Percentiles rank a stretch among this genome's conserved stretches.
Evolutionary conservation across 2,113 vertebrate genomes (phyloP).

Genomic region (Stomatorhinus ivindoensis): DNA sequence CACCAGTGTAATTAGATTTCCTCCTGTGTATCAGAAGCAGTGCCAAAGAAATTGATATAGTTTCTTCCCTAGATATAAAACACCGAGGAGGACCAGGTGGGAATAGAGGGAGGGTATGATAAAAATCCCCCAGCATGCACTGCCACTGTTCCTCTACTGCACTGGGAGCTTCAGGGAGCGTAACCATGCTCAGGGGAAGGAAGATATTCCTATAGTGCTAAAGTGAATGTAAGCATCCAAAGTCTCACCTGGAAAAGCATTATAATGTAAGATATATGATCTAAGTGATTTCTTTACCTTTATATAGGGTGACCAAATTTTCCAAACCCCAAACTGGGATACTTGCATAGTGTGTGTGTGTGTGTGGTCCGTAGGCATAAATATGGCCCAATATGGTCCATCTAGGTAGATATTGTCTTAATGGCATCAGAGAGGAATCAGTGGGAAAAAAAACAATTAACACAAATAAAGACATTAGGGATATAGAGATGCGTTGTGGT

Average conservation of each 20-base stretch:
- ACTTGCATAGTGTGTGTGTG: not conserved
- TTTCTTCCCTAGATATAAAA: conserved; percentile 1
- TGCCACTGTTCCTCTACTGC: not conserved
- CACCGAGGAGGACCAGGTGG: not conserved
- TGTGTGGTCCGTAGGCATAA: not conserved
- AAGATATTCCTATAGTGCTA: not conserved
- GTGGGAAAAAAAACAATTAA: not conserved
- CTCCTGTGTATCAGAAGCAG: not conserved
- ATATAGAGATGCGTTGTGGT: not conserved
- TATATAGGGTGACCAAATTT: not conserved
- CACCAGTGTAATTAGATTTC: not conserved
- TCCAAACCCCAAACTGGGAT: not conserved
- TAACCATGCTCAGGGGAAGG: not conserved
- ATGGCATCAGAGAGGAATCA: not conserved
- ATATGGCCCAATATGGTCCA: not conserved
- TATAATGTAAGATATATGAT: not conserved
- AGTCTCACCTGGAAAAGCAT: not conserved
- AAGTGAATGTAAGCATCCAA: not conserved
- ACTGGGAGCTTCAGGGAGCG: not conserved
- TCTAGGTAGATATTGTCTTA: not conserved
- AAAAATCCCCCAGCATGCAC: not conserved
- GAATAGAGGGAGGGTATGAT: not conserved
- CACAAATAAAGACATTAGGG: not conserved
- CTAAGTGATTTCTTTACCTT: not conserved
- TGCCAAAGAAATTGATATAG: not conserved